A percentile compares a stretch with the other conserved stretches of the same genome.
Evolutionary conservation across 2,888 invertebrate species (phyloP).

Genomic region (Oscheius myriophilus): DNA sequence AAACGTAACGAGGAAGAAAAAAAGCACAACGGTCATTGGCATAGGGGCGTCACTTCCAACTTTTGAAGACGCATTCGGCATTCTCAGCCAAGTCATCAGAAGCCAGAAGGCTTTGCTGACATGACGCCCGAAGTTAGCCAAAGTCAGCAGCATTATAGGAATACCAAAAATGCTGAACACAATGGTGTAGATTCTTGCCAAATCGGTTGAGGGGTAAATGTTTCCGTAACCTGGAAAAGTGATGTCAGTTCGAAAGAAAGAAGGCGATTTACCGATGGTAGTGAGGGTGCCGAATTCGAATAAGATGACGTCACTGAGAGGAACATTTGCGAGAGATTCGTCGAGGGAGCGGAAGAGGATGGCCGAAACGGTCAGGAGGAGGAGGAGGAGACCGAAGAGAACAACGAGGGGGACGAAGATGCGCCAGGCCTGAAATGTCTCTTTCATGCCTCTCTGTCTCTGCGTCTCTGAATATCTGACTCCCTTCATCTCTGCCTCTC

Average conservation of each 20-base stretch:
- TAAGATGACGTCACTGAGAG: slow-evolving; percentile 44
- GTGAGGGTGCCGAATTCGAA: slow-evolving; percentile 52
- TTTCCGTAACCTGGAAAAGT: slow-evolving; percentile 56
- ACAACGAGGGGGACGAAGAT: slow-evolving; percentile 39
- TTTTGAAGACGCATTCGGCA: slow-evolving; percentile 30
- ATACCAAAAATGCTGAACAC: slow-evolving; percentile 51
- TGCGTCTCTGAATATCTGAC: no score
- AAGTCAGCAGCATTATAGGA: slow-evolving; percentile 42
- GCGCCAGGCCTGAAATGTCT: slow-evolving; percentile 29
- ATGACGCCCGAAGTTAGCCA: slow-evolving; percentile 46
- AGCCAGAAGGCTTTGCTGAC: slow-evolving; percentile 27
- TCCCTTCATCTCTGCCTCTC: background rate
- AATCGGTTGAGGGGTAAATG: slow-evolving; percentile 46
- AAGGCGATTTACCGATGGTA: slow-evolving; percentile 37
- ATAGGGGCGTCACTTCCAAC: slow-evolving; percentile 42
- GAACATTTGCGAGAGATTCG: slow-evolving; percentile 28
- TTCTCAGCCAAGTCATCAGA: slow-evolving; percentile 15
- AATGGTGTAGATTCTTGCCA: slow-evolving; percentile 46
- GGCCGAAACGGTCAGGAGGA: slow-evolving; percentile 34
- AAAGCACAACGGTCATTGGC: slow-evolving; percentile 38
- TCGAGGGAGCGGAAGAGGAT: slow-evolving; percentile 39
- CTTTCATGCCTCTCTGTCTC: no score
- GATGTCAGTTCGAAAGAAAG: background rate
- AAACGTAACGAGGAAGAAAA: slow-evolving; percentile 43
- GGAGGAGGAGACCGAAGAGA: slow-evolving; percentile 29